Base-by-base conservation (phyloP, 2,113 vertebrate genomes). In the Solea solea region DNA sequence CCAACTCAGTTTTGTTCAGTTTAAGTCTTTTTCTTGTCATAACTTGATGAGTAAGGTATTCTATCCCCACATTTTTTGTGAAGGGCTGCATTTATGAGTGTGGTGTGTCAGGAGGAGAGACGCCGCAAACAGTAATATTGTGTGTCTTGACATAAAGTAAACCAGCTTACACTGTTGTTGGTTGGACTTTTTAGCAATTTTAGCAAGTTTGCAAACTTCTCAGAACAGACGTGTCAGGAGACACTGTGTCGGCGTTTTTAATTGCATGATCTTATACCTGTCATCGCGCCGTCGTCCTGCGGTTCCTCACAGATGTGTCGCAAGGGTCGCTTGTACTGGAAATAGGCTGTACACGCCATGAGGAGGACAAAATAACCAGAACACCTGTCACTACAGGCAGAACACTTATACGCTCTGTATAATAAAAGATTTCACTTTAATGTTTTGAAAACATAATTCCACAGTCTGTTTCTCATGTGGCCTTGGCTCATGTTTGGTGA, bases 201-300 rank as follows among this genome's bases (percentile, higher is more conserved):
- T 44, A 42, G 40, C n/a, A 50, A 28, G 66, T 65, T 78, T 66
- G 7, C 62, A 60, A 68, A 69, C 46, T 34, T 59, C 72, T 75
- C 52, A 41, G 44, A 55, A 40, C 50, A 55, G 34, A 34, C 3
- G 34, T 34, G 34, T 69, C 46, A 65, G 74, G 42, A 68, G 51
- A 61, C 57, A 56, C 71, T 53, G 76, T 27, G 16, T 78, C 60
- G 60, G 74, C 21, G 21, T 12, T 59, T 21, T 78, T 64, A 54
- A 78, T 78, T 27, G 54, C 34, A 34, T 2, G 42, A 83, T 80
- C 63, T 40, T 52, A 34, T 14, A 34, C 34, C 5, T 13, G 55
- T 74, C 69, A 27, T 8, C 49, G 67, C 52, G 27, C 15, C 16
- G 70, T 80, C 16, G 70, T 80, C 72, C 80, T 82, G 72, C 61